These are phyloP conservation scores for Zingel zingel DNA, from an alignment of 2,113 vertebrate species.

Conservation along the genomic window DNA sequence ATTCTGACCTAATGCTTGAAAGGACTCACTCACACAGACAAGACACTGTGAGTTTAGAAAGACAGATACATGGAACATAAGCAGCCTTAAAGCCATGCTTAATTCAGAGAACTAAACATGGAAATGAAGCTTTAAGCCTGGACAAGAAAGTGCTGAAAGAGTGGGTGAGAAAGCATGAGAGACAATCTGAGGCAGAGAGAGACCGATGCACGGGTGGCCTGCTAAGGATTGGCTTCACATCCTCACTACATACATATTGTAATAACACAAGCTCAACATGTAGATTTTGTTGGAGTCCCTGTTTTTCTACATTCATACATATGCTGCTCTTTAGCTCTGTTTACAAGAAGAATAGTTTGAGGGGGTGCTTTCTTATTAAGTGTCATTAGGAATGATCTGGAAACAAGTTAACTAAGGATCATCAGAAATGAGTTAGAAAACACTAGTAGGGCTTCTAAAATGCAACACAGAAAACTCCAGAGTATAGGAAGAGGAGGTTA, in stretches of 20 bases:
- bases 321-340: too few species aligned
- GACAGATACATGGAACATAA: constrained; percentile 25
- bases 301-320: neutral
- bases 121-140: neutral
- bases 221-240: constrained; percentile 2
- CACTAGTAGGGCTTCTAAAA: neutral
- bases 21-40: constrained; percentile 14
- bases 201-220: constrained; percentile 19
- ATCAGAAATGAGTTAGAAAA: neutral
- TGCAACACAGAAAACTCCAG: neutral
- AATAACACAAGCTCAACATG: constrained; percentile 3
- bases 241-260: constrained; percentile 3
- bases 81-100: neutral
- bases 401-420: neutral
- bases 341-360: neutral
- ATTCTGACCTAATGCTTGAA: constrained; percentile 15
- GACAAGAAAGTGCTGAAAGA: constrained; percentile 23
- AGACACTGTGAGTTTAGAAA: constrained; percentile 16
- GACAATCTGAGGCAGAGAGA: neutral
- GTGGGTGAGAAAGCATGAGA: neutral
- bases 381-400: neutral
- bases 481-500: too few species aligned
- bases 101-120: neutral
- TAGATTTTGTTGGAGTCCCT: constrained; percentile 2
- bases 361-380: neutral